Percentiles rank a stretch among this genome's conserved stretches.
Evolutionary conservation across 1,140 invertebrate genomes (phyloP).

Genomic region (Planococcus citri): DNA sequence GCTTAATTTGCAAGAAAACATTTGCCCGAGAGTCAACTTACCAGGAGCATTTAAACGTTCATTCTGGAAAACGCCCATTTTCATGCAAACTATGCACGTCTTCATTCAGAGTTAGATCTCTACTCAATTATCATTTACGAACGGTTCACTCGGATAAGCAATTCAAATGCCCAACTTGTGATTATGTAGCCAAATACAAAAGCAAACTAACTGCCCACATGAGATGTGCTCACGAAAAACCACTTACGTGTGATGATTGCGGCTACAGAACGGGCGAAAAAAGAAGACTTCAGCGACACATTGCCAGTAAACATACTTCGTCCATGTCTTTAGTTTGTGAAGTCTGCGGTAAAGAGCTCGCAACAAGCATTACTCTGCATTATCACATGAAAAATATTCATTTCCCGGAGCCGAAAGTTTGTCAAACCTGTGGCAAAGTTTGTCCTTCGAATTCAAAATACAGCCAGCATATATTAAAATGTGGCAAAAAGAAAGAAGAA

Average conservation of each 20-base stretch:
- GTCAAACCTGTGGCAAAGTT: slow-evolving; percentile 45
- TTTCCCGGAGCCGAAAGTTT: slow-evolving; percentile 51
- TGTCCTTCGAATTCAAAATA: slow-evolving; percentile 45
- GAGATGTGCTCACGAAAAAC: slow-evolving; percentile 34
- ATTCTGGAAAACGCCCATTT: slow-evolving; percentile 41
- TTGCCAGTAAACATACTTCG: slow-evolving; percentile 43
- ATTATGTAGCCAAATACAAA: slow-evolving; percentile 34
- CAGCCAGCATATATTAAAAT: slow-evolving; percentile 43
- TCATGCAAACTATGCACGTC: slow-evolving; percentile 40
- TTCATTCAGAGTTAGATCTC: slow-evolving; percentile 28
- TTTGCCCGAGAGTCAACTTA: not conserved
- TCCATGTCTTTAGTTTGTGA: slow-evolving; percentile 48
- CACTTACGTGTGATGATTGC: slow-evolving; percentile 41
- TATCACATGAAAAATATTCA: too few species aligned
- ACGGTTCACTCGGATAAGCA: slow-evolving; percentile 35
- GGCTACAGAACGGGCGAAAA: slow-evolving; percentile 38
- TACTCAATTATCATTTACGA: slow-evolving; percentile 24
- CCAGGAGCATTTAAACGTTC: slow-evolving; percentile 33
- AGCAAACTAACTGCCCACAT: slow-evolving; percentile 22
- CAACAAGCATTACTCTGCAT: slow-evolving; percentile 41
- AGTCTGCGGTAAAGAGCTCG: slow-evolving; percentile 43
- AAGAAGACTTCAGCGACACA: slow-evolving; percentile 37
- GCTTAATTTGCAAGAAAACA: not conserved
- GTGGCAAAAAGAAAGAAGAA: slow-evolving; percentile 9
- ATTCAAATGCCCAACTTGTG: slow-evolving; percentile 38